Base-by-base conservation (phyloP, 2,888 invertebrate genomes). In the Drosophila acutilabella region DNA sequence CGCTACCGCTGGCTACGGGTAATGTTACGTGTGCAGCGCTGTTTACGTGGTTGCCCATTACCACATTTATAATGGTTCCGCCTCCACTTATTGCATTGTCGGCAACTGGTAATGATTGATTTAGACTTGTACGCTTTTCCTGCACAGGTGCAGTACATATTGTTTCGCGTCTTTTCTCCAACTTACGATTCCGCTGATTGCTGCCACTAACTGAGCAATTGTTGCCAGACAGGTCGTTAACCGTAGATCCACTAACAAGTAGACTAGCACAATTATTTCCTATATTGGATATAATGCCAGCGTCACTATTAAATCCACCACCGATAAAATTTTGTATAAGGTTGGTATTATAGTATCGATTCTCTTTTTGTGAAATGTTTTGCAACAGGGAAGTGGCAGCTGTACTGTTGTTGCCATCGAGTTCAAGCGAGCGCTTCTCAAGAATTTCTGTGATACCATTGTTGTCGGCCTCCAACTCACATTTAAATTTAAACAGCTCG, bases 381-480 rank as follows among this genome's bases (percentile, higher is more conserved):
- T 89, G 48, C 41, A 91, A 57, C 2, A 91, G 72, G 3, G 90
- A 88, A 91, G 78, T 93, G 6, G 94, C 93, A 18, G 95, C 89
- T 36, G 95, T 89, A 1, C 89, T 90, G 42, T 86, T 90, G 56
- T 88, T 90, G 20, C 90, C 91, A 92, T 98, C 98, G 65, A 98
- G 93, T 89, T 98, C 98, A 56, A 98, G 93, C 0, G 98, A 98
- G 45, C 98, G 94, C 92, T 98, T 98, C 93, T 99, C 99, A 74
- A 99, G 92, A 52, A 97, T 94, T 93, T 99, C 99, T 0, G 99
- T 99, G 59, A 99, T 98, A 3, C 99, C 99, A 85, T 98, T 97
- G 93, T 99, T 98, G 92, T 99, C 99, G 1, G 99, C 99, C 93
- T 99, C 99, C 67, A 99, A 93, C 93, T 99, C 99, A 94, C 98